Base-by-base conservation (phyloP, 2,113 vertebrate genomes). In the Protobothrops mucrosquamatus region DNA sequence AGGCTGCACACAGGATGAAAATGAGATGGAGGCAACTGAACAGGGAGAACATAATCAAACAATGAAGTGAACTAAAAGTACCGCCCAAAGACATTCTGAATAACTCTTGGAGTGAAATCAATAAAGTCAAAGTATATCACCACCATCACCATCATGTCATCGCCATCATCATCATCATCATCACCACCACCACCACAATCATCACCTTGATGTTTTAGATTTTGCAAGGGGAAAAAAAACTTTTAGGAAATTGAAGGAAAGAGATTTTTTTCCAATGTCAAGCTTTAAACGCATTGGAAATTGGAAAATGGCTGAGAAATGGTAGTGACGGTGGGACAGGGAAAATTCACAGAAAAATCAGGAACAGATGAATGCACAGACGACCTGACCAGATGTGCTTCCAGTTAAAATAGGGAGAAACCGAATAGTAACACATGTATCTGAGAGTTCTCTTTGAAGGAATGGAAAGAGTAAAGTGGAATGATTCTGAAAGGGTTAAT, bases 401-500 rank as follows among this genome's bases (percentile, higher is more conserved):
- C 26, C 74, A 91, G n/a, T 18, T 8, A 43, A 91, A 56, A 7
- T 20, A 18, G 69, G 59, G 59, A 81, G 24, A 51, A 61, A 51
- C 46, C 1, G 12, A 46, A 26, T 4, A 26, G 23, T 3, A 61
- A 61, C 15, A 57, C 10, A 12, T 22, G 24, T 9, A 18, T 4
- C 23, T 20, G 24, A 85, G 34, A 9, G 43, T 15, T 55, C 8
- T 85, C 39, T 48, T 54, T 9, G 23, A 34, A 10, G 43, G 39
- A 9, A 56, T 29, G 81, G 81, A 56, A 96, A 91, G 90, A 81
- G 59, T 90, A 94, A 5, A 26, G 92, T 34, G 91, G 64, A 23
- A 52, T 0, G 0, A 10, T 5, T 34, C 54, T 51, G 91, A 96
- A 98, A 92, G 96, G 89, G 97, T 98, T 98, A 98, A 93, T 97